Evolutionary conservation across 2,113 vertebrate genomes (phyloP), one percentile per base, ranked within the genome.

Genomic region (Boulengeromyrus knoepffleri): DNA sequence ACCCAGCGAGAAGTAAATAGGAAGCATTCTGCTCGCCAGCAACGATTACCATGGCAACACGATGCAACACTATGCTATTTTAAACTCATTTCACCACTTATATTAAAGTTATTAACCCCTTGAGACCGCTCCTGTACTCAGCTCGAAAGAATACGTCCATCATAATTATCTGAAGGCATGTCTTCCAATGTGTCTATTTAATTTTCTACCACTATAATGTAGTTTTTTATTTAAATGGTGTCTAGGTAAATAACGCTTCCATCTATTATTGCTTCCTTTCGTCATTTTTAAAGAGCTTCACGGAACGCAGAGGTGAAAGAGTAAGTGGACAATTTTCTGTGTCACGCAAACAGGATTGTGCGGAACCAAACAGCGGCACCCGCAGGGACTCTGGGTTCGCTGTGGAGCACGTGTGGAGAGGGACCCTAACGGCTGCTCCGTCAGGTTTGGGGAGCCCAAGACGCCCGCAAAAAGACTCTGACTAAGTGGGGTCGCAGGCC

Each of bases 11-110:
- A 95, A 93, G 93, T 94, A 94, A 87, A 89, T 92, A 93, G 93
- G 91, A 94, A 94, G 92, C 58, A 50, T 70, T 66, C 80, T 58
- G 85, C 89, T 91, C 92, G 93, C 90, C 91, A 89, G 89, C 90
- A 42, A 66, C 91, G 89, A 95, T 96, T 91, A 8, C 95, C 95
- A 96, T 95, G 94, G 95, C 92, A 96, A 96, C 96, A 92, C 93
- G 93, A 93, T 93, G 93, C 91, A 93, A 94, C 90, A 93, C 91
- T 53, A 89, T 94, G 93, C 94, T 96, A 96, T 96, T 96, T 96
- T 95, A 94, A 95, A 95, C 93, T 93, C 93, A 93, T 94, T 94
- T 95, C 95, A 95, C 95, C 95, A 95, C 94, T 95, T 94, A 94
- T 94, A 94, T 93, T 93, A 92, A 91, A 93, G 93, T 94, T 94